These are phyloP conservation scores for Noctilio leporinus DNA, from an alignment of 2,113 vertebrate species.

Conservation along the genomic window DNA sequence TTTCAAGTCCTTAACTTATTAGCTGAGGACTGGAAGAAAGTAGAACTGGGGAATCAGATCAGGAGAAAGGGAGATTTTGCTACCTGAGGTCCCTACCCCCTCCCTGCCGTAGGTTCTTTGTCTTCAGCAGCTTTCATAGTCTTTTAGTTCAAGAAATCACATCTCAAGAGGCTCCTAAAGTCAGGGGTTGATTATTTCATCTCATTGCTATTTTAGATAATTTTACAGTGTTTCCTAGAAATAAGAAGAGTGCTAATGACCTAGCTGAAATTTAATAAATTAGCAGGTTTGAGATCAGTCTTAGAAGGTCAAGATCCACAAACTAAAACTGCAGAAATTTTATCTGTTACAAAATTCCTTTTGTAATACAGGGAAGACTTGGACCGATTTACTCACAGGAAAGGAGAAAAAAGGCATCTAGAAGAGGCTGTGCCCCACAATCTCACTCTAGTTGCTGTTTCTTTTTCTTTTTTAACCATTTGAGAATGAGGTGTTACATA, in stretches of 20 bases:
- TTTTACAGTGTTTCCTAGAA: background rate
- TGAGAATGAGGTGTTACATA: background rate
- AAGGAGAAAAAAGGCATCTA: background rate
- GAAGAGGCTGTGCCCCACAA: background rate
- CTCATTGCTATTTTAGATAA: background rate
- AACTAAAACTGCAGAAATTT: background rate
- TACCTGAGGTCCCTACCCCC: background rate
- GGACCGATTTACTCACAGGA: background rate
- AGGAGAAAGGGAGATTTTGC: background rate
- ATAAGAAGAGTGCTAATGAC: background rate
- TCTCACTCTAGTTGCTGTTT: background rate
- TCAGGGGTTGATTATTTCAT: background rate
- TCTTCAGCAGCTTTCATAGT: background rate
- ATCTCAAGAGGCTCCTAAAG: background rate
- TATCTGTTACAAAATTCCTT: background rate
- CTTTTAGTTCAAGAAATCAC: constrained; percentile 1
- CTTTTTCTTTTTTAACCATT: background rate
- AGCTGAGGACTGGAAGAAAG: background rate
- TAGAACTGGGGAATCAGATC: background rate
- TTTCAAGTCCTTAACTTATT: background rate
- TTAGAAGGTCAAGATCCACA: background rate
- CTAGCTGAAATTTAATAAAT: background rate
- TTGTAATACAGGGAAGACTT: background rate
- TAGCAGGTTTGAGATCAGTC: background rate
- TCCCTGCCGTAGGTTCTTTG: background rate